A percentile compares a stretch with the other conserved stretches of the same genome.
phyloP scores from a whole-genome alignment of 2,797 vertebrate species.

The Sandelia bainsii region DNA sequence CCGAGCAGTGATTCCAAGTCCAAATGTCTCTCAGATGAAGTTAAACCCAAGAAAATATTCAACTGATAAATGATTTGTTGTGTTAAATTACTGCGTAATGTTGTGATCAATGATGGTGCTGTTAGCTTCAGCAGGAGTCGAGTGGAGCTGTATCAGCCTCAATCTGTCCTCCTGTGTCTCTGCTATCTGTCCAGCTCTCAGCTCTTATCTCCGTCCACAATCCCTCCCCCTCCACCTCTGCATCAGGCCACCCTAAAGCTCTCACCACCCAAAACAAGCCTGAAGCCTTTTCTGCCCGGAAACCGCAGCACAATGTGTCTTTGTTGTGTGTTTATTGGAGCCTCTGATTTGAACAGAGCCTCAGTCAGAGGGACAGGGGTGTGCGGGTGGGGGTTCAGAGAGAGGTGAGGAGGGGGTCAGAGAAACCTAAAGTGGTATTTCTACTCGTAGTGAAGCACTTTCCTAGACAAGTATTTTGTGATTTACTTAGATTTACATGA shows the following conservation, averaged over 20 bases:
- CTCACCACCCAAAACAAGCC: not conserved
- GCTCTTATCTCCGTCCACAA: constrained; percentile 14
- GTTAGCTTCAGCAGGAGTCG: too few species aligned
- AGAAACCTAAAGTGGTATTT: too few species aligned
- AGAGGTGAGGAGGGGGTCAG: constrained; percentile 1
- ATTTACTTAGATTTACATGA: too few species aligned
- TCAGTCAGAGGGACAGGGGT: constrained; percentile 34
- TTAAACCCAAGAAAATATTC: not conserved
- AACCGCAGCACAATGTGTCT: constrained; percentile 63
- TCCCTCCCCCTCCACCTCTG: not conserved
- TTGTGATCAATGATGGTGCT: too few species aligned
- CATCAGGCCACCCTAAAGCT: constrained; percentile 26
- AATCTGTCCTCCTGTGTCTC: not conserved
- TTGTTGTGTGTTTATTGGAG: constrained; percentile 58
- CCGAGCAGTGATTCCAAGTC: too few species aligned
- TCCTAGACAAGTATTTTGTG: too few species aligned
- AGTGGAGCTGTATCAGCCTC: not conserved
- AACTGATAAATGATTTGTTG: not conserved
- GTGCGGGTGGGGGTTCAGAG: not conserved
- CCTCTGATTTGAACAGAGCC: constrained; percentile 46
- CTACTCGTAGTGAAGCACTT: too few species aligned
- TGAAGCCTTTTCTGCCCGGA: constrained; percentile 33
- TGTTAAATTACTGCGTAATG: not conserved
- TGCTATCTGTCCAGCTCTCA: not conserved
- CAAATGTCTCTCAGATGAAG: too few species aligned